Base-by-base conservation (phyloP, 2,113 vertebrate genomes). In the Corvus moneduloides region DNA sequence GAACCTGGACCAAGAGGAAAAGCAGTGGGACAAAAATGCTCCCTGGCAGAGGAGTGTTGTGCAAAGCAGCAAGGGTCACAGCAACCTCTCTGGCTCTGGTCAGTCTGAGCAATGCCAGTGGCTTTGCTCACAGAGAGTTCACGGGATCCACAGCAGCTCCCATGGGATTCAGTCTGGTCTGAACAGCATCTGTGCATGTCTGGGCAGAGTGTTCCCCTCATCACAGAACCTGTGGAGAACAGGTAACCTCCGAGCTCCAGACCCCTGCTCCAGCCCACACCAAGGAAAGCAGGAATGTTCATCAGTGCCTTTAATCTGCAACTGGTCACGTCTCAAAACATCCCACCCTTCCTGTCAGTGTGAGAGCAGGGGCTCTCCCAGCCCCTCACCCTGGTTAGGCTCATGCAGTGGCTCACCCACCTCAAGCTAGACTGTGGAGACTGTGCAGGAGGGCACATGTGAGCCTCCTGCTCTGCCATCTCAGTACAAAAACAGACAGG, bases 381-480 rank as follows among this genome's bases (percentile, higher is more conserved):
- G 3, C 3, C 18, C 27, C 61, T 43, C 0, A 4, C 46, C 2
- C 2, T 24, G 35, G 17, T 27, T 8, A 8, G 44, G 64, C 55
- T 52, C 11, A 0, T 0, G 18, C 43, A 49, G 58, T 18, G 13
- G n/a, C 49, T 71, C 51, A 32, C 33, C 9, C 35, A 23, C 27
- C 56, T 26, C 28, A 5, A 3, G 80, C 56, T 35, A 35, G 46
- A 63, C 67, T 62, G 55, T 44, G 22, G 46, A 44, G 33, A 20
- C 71, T 30, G 46, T 4, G 44, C 74, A 75, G 76, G 33, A 69
- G 15, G 21, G 80, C 18, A 71, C 0, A 1, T 4, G 10, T 18
- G 17, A 88, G 35, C 55, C 90, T 78, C 46, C 84, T 44, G 71
- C 84, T 78, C 72, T 52, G 84, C 51, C 20, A 23, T 3, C 66